phyloP scores from a whole-genome alignment of 2,113 vertebrate genomes.

The Pedetes capensis region DNA sequence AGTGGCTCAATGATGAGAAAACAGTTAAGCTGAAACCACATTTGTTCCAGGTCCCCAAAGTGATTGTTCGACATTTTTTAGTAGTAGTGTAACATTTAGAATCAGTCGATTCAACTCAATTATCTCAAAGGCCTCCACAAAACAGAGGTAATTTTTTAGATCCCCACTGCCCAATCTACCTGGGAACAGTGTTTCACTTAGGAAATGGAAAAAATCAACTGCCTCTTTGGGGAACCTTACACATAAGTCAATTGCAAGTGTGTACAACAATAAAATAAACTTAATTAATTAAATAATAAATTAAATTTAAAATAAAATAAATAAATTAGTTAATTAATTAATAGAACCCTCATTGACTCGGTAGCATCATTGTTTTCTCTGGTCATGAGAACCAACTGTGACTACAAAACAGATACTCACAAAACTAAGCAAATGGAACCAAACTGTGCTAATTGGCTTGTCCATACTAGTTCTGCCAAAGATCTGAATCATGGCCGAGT shows the following conservation, averaged over 20 bases:
- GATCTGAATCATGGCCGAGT: neutral
- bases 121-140: conserved; percentile 21
- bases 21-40: neutral
- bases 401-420: neutral
- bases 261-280: neutral
- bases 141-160: conserved; percentile 54
- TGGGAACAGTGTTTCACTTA: neutral
- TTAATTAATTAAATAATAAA: too few species aligned
- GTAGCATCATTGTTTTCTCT: neutral
- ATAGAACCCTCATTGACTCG: neutral
- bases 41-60: neutral
- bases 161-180: neutral
- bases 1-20: neutral
- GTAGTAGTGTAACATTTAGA: conserved; percentile 37
- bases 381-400: neutral
- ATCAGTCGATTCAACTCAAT: neutral
- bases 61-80: conserved; percentile 20
- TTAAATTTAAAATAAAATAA: too few species aligned
- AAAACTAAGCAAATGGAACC: neutral
- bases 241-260: neutral
- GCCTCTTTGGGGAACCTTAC: conserved; percentile 26
- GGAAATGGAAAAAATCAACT: conserved; percentile 22
- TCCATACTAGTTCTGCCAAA: neutral
- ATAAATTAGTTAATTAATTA: too few species aligned
- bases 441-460: neutral